A percentile compares a stretch with the other conserved stretches of the same genome.
These are phyloP conservation scores for Yasuhikotakia modesta DNA, from an alignment of 2,797 vertebrate genomes.

Conservation along the genomic window DNA sequence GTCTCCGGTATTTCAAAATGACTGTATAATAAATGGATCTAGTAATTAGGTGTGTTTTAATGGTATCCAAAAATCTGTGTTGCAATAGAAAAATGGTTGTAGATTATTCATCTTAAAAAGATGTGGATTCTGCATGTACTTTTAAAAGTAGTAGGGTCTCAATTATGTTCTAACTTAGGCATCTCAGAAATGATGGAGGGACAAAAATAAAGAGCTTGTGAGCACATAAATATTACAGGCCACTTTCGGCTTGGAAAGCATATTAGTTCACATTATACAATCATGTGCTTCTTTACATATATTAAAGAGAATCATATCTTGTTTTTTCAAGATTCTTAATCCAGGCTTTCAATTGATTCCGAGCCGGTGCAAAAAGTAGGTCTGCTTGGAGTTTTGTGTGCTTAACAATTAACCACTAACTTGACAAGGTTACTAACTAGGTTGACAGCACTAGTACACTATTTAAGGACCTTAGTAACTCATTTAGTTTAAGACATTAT, in stretches of 20 bases:
- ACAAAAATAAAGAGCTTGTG: conserved; percentile 75
- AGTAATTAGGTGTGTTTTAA: too few relatives aligned
- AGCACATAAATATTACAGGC: conserved; percentile 74
- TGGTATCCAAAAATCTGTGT: too few relatives aligned
- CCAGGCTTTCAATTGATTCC: conserved; percentile 61
- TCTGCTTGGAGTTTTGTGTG: conserved; percentile 62
- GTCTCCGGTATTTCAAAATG: too few relatives aligned
- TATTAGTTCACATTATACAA: conserved; percentile 63
- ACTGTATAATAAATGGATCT: too few relatives aligned
- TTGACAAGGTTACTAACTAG: conserved; percentile 63
- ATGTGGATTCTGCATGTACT: conserved; percentile 5
- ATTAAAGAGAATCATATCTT: conserved; percentile 71
- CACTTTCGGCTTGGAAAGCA: conserved; percentile 41
- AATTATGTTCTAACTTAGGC: conserved; percentile 55
- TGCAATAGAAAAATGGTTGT: too few relatives aligned
- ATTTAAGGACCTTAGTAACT: conserved; percentile 61
- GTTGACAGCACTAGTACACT: conserved; percentile 60
- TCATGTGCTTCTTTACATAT: conserved; percentile 78
- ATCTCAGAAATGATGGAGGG: conserved; percentile 67
- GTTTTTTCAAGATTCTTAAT: conserved; percentile 67
- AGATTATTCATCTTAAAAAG: neutral
- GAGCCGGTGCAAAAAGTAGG: conserved; percentile 64
- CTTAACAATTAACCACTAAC: conserved; percentile 70
- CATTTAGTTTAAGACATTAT: conserved; percentile 52
- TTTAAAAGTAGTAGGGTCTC: neutral